phyloP scores from a whole-genome alignment of 1,140 invertebrate genomes.

The Bombus fervidus region DNA sequence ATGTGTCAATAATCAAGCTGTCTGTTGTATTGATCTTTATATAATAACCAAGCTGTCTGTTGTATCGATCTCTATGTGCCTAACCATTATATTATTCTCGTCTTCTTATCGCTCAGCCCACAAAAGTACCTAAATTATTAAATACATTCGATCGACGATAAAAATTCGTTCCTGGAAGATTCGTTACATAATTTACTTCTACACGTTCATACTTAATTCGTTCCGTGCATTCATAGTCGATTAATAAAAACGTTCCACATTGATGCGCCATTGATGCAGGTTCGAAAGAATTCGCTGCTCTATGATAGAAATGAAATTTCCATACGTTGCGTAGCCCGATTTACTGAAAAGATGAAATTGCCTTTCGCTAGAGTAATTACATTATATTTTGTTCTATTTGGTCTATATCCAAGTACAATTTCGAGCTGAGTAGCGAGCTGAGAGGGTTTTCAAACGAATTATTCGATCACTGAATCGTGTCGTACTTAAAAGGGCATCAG shows the following conservation, averaged over 20 bases:
- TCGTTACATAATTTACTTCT: neutral
- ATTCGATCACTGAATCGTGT: neutral
- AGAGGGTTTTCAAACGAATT: neutral
- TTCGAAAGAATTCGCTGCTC: neutral
- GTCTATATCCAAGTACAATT: neutral
- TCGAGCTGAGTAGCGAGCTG: neutral
- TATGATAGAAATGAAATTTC: neutral
- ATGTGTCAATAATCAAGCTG: too few relatives aligned
- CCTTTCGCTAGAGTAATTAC: neutral
- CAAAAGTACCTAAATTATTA: neutral
- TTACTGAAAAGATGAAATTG: neutral
- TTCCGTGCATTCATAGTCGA: neutral
- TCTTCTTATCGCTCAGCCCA: neutral
- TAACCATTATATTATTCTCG: neutral
- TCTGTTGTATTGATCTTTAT: too few relatives aligned
- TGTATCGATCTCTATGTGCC: too few relatives aligned
- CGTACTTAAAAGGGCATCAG: neutral
- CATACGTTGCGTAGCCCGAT: neutral
- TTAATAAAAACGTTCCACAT: neutral
- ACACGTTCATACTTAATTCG: neutral
- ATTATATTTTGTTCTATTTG: neutral
- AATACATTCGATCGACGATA: neutral
- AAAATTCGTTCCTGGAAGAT: neutral
- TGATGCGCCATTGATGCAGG: neutral
- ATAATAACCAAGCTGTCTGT: too few relatives aligned